Percentiles rank a stretch among this genome's conserved stretches.
These are phyloP conservation scores for Gadopsis marmoratus DNA, from an alignment of 2,797 vertebrate genomes.

Conservation along the genomic window DNA sequence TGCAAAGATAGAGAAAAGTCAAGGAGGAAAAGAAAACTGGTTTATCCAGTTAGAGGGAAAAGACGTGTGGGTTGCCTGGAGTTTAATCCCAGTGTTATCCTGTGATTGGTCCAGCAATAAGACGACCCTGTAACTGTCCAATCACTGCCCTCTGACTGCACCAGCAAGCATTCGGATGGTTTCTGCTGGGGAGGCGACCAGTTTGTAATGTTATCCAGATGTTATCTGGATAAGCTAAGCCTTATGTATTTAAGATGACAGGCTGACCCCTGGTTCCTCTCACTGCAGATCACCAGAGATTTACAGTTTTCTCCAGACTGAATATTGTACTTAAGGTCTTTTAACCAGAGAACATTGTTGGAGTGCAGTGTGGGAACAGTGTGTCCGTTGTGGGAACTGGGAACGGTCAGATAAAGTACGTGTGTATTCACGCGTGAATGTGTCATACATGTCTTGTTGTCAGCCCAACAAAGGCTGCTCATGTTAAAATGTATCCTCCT, in stretches of 20 bases:
- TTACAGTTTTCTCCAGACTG: conserved; percentile 63
- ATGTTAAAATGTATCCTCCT: conserved; percentile 38
- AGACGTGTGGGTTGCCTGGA: conserved; percentile 21
- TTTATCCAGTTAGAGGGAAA: conserved; percentile 28
- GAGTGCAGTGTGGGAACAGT: conserved; percentile 58
- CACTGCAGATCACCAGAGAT: conserved; percentile 66
- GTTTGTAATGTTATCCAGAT: conserved; percentile 75
- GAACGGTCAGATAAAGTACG: conserved; percentile 21
- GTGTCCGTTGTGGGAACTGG: conserved; percentile 17
- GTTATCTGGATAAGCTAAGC: conserved; percentile 62
- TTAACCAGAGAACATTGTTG: conserved; percentile 44
- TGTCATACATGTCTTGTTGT: conserved; percentile 32
- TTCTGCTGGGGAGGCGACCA: conserved; percentile 35
- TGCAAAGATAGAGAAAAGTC: conserved; percentile 2
- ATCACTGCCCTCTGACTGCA: conserved; percentile 30
- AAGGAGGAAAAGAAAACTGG: conserved; percentile 14
- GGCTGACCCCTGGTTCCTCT: conserved; percentile 70
- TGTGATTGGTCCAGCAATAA: conserved; percentile 42
- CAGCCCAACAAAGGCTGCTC: conserved; percentile 38
- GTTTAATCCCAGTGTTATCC: conserved; percentile 31
- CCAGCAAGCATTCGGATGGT: conserved; percentile 38
- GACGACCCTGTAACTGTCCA: conserved; percentile 24
- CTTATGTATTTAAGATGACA: conserved; percentile 76
- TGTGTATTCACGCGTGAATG: conserved; percentile 28
- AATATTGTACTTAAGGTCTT: conserved; percentile 52